A percentile compares a stretch with the other conserved stretches of the same genome.
Conservation (phyloP, 2,113 vertebrate genomes). For the Sturnus vulgaris region DNA sequence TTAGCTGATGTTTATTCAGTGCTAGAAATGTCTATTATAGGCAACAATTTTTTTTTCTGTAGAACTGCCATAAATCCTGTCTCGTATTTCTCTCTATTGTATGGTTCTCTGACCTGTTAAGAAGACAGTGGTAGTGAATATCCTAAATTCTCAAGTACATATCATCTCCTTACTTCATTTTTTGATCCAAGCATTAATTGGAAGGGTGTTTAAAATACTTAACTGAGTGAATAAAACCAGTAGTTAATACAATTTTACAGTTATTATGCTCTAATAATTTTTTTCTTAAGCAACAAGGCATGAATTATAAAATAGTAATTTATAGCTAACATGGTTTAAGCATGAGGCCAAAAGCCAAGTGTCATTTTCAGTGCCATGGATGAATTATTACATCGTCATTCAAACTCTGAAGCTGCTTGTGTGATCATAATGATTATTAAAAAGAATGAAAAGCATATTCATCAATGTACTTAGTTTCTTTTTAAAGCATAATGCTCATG, state of each 20-base stretch:
- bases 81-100: background rate
- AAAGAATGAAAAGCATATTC: background rate
- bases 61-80: background rate
- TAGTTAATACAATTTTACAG: background rate
- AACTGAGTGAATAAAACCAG: background rate
- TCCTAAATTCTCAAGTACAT: background rate
- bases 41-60: background rate
- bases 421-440: background rate
- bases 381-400: background rate
- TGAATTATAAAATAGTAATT: background rate
- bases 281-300: background rate
- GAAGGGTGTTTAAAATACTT: background rate
- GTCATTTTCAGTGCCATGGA: background rate
- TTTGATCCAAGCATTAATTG: background rate
- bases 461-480: background rate
- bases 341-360: background rate
- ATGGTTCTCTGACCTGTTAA: background rate
- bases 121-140: background rate
- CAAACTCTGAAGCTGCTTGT: background rate
- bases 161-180: background rate
- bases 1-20: background rate
- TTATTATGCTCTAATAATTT: background rate
- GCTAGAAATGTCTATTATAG: background rate
- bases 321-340: background rate
- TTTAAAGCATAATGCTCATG: background rate